These are phyloP conservation scores for Hemicrepidius hirtus DNA, from an alignment of 2,888 invertebrate genomes.

Conservation along the genomic window DNA sequence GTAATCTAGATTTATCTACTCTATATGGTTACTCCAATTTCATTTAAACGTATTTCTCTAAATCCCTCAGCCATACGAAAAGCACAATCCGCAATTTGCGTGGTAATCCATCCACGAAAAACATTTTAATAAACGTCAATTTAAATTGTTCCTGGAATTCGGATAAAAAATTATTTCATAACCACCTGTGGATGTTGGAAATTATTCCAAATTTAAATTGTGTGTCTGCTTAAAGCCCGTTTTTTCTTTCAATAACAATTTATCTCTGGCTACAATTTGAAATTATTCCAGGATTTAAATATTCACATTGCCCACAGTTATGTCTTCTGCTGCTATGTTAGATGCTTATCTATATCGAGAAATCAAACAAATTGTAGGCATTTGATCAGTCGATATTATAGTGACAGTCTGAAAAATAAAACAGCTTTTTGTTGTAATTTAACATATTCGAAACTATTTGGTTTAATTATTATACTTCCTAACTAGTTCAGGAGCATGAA, in stretches of 20 bases:
- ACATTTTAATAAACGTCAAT: constrained; percentile 40
- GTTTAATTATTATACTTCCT: no score
- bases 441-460: no score
- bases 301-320: no score
- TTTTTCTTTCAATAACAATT: constrained; percentile 5
- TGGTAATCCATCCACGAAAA: constrained; percentile 33
- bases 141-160: constrained; percentile 37
- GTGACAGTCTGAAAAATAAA: no score
- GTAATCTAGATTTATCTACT: not conserved
- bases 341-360: no score
- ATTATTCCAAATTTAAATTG: constrained; percentile 22
- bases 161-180: constrained; percentile 41
- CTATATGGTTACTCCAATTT: not conserved
- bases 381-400: no score
- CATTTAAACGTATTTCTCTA: not conserved
- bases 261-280: not conserved
- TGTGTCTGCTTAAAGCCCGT: not conserved
- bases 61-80: constrained; percentile 6
- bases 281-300: not conserved
- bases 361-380: no score
- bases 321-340: no score
- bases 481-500: not conserved
- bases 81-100: constrained; percentile 32
- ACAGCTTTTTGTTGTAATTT: no score
- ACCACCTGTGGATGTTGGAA: constrained; percentile 32